phyloP scores from a whole-genome alignment of 2,113 vertebrate species.

The Jaculus jaculus region DNA sequence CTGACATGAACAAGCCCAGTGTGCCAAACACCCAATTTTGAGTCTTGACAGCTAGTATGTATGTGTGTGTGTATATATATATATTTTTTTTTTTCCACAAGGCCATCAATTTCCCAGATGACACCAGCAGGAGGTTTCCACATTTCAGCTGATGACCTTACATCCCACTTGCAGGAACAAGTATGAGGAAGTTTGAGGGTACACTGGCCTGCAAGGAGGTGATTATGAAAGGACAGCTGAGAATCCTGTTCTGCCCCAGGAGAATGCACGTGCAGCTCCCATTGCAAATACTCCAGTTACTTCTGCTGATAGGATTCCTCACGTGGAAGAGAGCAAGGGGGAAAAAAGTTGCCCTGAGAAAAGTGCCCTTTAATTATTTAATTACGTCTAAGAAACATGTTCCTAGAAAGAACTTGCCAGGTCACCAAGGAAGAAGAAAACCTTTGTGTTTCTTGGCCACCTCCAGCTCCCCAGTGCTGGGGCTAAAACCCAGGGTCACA shows the following conservation, averaged over 20 bases:
- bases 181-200: conserved; percentile 43
- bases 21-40: neutral
- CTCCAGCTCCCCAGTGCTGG: too few relatives aligned
- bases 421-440: neutral
- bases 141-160: conserved; percentile 48
- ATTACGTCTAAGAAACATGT: too few relatives aligned
- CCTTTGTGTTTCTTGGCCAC: neutral
- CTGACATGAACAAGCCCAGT: neutral
- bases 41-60: conserved; percentile 19
- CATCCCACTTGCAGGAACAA: neutral
- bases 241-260: neutral
- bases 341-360: neutral
- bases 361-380: neutral
- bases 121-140: neutral
- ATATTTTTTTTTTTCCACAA: neutral
- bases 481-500: neutral
- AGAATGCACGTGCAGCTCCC: too few relatives aligned
- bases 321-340: neutral
- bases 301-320: neutral
- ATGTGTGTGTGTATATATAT: neutral
- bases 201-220: neutral
- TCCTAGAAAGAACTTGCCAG: too few relatives aligned
- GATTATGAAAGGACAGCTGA: neutral
- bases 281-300: neutral
- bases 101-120: neutral